Evolutionary conservation across 2,113 vertebrate genomes (phyloP).

Genomic region (Mionectes macconnelli): DNA sequence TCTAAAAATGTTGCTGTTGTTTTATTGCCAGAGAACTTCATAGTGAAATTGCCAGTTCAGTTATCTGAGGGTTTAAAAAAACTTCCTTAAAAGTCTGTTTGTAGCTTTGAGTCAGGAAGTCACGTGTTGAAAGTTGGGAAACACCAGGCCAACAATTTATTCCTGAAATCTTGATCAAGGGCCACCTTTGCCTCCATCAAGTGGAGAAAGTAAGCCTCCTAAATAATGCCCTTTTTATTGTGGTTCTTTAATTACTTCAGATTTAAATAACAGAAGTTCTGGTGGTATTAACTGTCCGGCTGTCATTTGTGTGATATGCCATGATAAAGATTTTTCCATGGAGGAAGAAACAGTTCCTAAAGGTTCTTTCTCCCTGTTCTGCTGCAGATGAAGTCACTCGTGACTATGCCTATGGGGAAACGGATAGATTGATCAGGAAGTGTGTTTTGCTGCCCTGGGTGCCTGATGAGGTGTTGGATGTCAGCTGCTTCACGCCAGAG

Average conservation of each 20-base stretch:
- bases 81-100: background rate
- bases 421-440: conserved; percentile 78
- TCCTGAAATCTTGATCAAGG: background rate
- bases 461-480: conserved; percentile 69
- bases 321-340: background rate
- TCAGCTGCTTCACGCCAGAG: conserved; percentile 77
- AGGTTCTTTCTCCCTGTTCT: background rate
- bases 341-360: background rate
- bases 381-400: conserved; percentile 89
- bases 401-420: conserved; percentile 89
- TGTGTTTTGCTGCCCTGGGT: conserved; percentile 89
- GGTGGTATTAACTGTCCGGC: background rate
- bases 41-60: background rate
- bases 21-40: background rate
- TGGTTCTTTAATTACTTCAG: background rate
- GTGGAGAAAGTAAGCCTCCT: background rate
- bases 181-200: too few species aligned
- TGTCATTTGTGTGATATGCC: background rate
- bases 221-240: background rate
- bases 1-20: background rate
- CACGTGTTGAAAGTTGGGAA: background rate
- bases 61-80: background rate
- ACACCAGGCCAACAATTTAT: background rate
- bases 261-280: background rate
- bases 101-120: background rate